A percentile compares a stretch with the other conserved stretches of the same genome.
phyloP scores from a whole-genome alignment of 2,797 vertebrate species.

The Pantherophis alleghaniensis region DNA sequence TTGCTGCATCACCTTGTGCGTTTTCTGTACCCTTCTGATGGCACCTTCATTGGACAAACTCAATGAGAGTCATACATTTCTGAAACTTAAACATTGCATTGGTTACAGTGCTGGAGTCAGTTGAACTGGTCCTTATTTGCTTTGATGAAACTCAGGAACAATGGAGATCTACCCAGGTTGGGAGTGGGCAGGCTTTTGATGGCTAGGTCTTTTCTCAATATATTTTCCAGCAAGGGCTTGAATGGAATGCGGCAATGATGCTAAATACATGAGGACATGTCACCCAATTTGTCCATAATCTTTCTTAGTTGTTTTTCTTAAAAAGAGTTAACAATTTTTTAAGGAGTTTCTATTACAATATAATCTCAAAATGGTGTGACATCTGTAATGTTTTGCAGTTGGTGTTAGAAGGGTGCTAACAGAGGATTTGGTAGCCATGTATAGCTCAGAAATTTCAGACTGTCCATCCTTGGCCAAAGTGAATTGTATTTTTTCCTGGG shows the following conservation, averaged over 20 bases:
- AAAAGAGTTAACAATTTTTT: not conserved
- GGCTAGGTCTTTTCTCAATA: not conserved
- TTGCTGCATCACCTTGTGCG: too few species aligned
- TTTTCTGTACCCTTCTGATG: too few species aligned
- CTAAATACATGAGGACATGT: not conserved
- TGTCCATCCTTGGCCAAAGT: not conserved
- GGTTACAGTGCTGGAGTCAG: not conserved
- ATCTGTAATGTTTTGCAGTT: not conserved
- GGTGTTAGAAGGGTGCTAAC: not conserved
- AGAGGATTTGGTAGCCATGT: not conserved
- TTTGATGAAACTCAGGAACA: not conserved
- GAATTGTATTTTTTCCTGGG: not conserved
- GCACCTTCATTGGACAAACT: too few species aligned
- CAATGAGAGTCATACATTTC: not conserved
- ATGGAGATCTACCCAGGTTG: not conserved
- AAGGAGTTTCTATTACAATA: not conserved
- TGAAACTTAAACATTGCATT: not conserved
- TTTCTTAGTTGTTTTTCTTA: not conserved
- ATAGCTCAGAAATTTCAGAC: not conserved
- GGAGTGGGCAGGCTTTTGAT: not conserved
- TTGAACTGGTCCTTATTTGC: not conserved
- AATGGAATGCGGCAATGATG: not conserved
- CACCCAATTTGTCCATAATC: not conserved
- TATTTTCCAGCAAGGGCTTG: not conserved
- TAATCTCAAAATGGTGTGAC: not conserved